Conservation (phyloP, 2,113 vertebrate species). For the rat (Rattus norvegicus) region DNA sequence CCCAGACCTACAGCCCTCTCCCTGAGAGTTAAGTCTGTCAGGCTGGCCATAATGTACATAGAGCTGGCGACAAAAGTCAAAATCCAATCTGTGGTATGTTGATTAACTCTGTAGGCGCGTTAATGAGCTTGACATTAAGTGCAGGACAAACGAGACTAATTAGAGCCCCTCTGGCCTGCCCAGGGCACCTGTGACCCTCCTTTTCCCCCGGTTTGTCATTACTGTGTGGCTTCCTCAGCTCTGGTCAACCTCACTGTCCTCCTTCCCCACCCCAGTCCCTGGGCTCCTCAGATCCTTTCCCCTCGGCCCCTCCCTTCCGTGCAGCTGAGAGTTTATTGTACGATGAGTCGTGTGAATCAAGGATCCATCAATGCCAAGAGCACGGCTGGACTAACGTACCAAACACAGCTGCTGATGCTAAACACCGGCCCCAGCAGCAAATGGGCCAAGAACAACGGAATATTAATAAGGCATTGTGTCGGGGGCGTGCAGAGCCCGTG, state of each 20-base stretch:
- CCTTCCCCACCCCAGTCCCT: background rate
- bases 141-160: conserved; percentile 84
- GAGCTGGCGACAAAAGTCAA: conserved; percentile 71
- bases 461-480: conserved; percentile 77
- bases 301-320: background rate
- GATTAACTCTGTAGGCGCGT: conserved; percentile 82
- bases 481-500: background rate
- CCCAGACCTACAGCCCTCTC: background rate
- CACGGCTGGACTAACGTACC: conserved; percentile 81
- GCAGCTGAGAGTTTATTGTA: conserved; percentile 77
- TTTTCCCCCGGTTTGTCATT: background rate
- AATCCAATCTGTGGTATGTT: conserved; percentile 82
- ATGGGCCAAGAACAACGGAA: conserved; percentile 79
- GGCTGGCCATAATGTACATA: conserved; percentile 56
- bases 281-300: background rate
- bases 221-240: conserved; percentile 62
- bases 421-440: conserved; percentile 79
- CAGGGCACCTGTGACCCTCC: conserved; percentile 78
- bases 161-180: conserved; percentile 73
- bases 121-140: conserved; percentile 85
- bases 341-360: conserved; percentile 76
- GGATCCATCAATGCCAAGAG: conserved; percentile 81
- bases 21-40: background rate
- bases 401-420: conserved; percentile 83
- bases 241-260: background rate